A percentile compares a stretch with the other conserved stretches of the same genome.
These are phyloP conservation scores for Macrobrachium rosenbergii DNA, from an alignment of 1,140 invertebrate genomes.

Conservation along the genomic window DNA sequence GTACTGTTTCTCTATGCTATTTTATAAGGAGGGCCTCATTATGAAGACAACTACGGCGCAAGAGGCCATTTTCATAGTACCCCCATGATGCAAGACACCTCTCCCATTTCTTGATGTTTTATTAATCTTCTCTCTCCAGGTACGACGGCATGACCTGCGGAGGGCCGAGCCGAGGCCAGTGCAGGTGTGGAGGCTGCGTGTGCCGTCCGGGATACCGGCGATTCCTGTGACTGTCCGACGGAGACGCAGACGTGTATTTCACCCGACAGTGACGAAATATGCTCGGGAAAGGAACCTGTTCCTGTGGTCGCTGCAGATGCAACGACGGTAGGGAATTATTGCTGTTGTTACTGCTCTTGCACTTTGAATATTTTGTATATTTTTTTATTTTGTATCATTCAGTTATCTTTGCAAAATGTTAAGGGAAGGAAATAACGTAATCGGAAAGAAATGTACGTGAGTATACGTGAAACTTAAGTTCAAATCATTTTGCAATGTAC, in stretches of 20 bases:
- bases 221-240: conserved; percentile 47
- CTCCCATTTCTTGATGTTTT: too few species aligned
- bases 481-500: too few species aligned
- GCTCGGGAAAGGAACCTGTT: conserved; percentile 45
- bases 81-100: too few species aligned
- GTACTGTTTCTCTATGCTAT: too few species aligned
- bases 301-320: conserved; percentile 50
- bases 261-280: conserved; percentile 19
- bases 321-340: conserved; percentile 36
- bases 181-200: conserved; percentile 50
- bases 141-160: conserved; percentile 59
- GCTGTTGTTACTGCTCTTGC: not conserved
- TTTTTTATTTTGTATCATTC: too few species aligned
- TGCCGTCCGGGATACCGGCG: conserved; percentile 49
- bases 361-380: not conserved
- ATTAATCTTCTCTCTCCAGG: not conserved
- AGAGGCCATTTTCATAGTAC: too few species aligned
- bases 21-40: too few species aligned
- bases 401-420: too few species aligned
- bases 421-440: too few species aligned
- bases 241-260: conserved; percentile 29
- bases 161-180: conserved; percentile 54
- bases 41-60: too few species aligned
- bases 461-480: too few species aligned
- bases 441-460: too few species aligned